phyloP scores from a whole-genome alignment of 1,140 invertebrate species.

The Anoplolepis gracilipes region DNA sequence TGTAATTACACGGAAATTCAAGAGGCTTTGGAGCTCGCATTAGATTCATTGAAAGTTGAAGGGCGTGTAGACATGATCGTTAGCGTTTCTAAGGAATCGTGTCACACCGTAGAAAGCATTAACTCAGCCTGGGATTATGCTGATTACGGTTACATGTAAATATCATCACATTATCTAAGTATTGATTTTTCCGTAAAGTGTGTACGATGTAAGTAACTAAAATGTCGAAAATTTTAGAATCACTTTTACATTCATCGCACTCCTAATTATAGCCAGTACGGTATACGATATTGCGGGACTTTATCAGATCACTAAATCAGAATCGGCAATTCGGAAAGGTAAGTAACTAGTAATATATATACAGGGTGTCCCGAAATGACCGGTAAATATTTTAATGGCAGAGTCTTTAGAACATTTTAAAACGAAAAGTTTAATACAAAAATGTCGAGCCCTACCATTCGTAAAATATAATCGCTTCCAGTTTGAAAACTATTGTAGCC shows the following conservation, averaged over 20 bases:
- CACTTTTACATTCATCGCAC: conserved; percentile 67
- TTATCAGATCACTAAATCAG: not conserved
- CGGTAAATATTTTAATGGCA: too few species aligned
- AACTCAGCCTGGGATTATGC: conserved; percentile 57
- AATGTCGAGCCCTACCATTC: too few species aligned
- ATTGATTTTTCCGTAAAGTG: not conserved
- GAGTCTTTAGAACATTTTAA: too few species aligned
- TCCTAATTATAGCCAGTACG: conserved; percentile 73
- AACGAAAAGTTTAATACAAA: too few species aligned
- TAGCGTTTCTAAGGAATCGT: conserved; percentile 67
- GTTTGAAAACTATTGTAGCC: too few species aligned
- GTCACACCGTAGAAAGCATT: conserved; percentile 69
- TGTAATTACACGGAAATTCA: conserved; percentile 75
- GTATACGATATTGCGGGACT: conserved; percentile 71
- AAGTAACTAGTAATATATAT: not conserved
- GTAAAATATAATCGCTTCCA: too few species aligned
- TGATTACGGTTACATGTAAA: conserved; percentile 79
- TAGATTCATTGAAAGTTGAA: conserved; percentile 74
- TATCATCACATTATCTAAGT: not conserved
- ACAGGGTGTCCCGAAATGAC: too few species aligned
- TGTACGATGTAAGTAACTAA: not conserved
- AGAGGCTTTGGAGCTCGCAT: conserved; percentile 69
- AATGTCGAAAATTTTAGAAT: conserved; percentile 64
- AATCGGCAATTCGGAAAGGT: conserved; percentile 59
- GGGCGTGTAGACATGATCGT: conserved; percentile 76